Conservation (phyloP, 2,888 invertebrate genomes). For the Protodeltote pygarga region DNA sequence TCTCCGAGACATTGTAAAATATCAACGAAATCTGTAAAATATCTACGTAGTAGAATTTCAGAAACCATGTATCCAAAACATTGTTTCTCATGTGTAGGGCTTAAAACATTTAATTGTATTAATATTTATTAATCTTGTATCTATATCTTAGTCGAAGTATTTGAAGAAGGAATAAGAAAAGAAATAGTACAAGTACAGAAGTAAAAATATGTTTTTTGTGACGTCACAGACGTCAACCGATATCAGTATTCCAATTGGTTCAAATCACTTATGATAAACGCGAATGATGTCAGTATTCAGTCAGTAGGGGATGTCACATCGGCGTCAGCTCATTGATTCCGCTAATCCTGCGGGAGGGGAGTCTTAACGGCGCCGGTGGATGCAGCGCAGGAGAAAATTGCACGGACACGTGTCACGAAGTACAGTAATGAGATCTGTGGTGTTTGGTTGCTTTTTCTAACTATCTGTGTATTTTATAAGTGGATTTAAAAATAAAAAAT, state of each 20-base stretch:
- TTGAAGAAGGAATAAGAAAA: too few relatives aligned
- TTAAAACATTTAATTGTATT: too few relatives aligned
- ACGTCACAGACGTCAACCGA: too few relatives aligned
- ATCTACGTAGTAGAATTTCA: too few relatives aligned
- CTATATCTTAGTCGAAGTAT: too few relatives aligned
- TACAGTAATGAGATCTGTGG: constrained; percentile 23
- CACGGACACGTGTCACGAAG: constrained; percentile 56
- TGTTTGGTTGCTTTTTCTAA: neutral
- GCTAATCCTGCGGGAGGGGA: constrained; percentile 76
- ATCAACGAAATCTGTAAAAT: too few relatives aligned
- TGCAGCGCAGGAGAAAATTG: constrained; percentile 63
- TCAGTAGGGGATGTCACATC: constrained; percentile 10
- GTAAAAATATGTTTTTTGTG: too few relatives aligned
- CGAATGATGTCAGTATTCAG: constrained; percentile 2
- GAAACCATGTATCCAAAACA: too few relatives aligned
- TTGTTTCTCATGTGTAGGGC: too few relatives aligned
- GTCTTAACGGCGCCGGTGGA: constrained; percentile 62
- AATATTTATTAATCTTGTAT: too few relatives aligned
- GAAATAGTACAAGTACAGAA: too few relatives aligned
- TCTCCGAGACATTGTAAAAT: too few relatives aligned
- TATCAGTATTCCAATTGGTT: neutral
- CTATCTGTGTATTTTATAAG: neutral
- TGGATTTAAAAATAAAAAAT: neutral
- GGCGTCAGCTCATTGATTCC: constrained; percentile 71
- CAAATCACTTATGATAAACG: neutral